Base-by-base conservation (phyloP, 2,113 vertebrate species). In the Scophthalmus maximus region DNA sequence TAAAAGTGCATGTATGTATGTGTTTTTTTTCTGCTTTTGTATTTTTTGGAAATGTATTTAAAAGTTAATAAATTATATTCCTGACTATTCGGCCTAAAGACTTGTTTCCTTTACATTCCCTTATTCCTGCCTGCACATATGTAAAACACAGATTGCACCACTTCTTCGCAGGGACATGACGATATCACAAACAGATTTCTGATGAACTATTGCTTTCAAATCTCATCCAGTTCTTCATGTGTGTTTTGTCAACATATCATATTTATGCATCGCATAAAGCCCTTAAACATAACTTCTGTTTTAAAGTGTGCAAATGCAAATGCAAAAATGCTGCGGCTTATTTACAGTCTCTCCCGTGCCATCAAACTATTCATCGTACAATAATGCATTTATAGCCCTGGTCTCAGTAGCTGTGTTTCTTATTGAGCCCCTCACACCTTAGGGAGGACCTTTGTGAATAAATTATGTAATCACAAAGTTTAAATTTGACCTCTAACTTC, bases 51-150 rank as follows among this genome's bases (percentile, higher is more conserved):
- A 30, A 22, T 71, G 29, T 74, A 71, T 81, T 68, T 66, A 42
- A 68, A 55, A 76, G 34, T 36, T 0, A 82, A 80, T 85, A 85
- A 87, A 87, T 72, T 60, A 52, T 83, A 55, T 86, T 82, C 72
- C 40, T 73, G 42, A 73, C 76, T 67, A 44, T 64, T 53, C 4
- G 53, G 27, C 8, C 17, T 18, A 0, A 11, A 30, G 11, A 50
- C 8, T 66, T 0, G 44, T 72, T 57, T 17, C 15, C 15, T n/a
- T 52, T 1, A 52, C 17, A 36, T 14, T 44, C 14, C 9, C 14
- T 26, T 51, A 26, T 27, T 26, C 3, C 12, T 26, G 6, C 50
- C 25, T 56, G 10, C 53, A 27, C 0, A 1, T 9, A 42, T 51
- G 4, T 46, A 5, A 64, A 50, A 36, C n/a, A 47, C 2, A 47